Conservation (phyloP, 2,113 vertebrate genomes). For the Podocnemis expansa region DNA sequence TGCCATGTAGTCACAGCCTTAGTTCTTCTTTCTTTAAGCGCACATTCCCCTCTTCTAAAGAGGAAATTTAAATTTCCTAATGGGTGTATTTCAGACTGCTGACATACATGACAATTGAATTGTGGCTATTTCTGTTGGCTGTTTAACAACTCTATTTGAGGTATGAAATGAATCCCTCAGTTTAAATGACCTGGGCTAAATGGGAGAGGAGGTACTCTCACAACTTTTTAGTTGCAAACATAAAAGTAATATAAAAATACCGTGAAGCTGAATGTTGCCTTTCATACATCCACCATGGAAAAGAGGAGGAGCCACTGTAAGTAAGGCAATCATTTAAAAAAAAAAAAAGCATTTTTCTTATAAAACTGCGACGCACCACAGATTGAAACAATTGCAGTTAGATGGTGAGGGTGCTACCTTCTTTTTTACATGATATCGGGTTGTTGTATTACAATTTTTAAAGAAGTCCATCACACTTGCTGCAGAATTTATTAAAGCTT, state of each 20-base stretch:
- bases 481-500: slow-evolving; percentile 37
- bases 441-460: slow-evolving; percentile 18
- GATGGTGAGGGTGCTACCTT: background rate
- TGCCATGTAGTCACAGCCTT: background rate
- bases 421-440: slow-evolving; percentile 18
- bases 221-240: slow-evolving; percentile 1
- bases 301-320: background rate
- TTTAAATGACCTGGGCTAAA: slow-evolving; percentile 6
- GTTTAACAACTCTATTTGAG: slow-evolving; percentile 55
- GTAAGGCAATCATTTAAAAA: background rate
- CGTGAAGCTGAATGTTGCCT: background rate
- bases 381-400: background rate
- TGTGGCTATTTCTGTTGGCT: slow-evolving; percentile 46
- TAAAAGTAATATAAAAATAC: background rate
- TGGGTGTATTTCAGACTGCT: slow-evolving; percentile 52
- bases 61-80: slow-evolving; percentile 60
- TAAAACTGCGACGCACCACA: background rate
- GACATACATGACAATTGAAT: slow-evolving; percentile 65
- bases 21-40: slow-evolving; percentile 24
- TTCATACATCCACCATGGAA: background rate
- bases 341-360: background rate
- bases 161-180: slow-evolving; percentile 35
- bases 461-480: background rate
- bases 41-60: slow-evolving; percentile 50
- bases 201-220: background rate